Evolutionary conservation across 2,888 invertebrate genomes (phyloP).

Genomic region (Pristionchus maxplancki): DNA sequence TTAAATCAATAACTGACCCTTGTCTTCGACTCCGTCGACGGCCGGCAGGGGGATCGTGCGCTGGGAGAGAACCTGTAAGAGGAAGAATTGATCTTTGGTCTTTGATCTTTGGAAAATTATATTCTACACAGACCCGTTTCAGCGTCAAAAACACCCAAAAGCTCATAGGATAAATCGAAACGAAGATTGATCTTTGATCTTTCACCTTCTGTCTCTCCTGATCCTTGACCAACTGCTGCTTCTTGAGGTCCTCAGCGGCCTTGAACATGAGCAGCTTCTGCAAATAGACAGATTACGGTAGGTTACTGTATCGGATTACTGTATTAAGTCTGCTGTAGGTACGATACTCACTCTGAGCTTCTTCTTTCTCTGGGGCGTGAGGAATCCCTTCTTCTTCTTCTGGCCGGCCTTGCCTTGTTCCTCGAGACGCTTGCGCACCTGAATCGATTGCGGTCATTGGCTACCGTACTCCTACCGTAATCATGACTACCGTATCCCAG

Average conservation of each 20-base stretch:
- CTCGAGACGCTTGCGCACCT: slow-evolving; percentile 53
- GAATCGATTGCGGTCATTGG: background rate
- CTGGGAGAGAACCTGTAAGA: slow-evolving; percentile 44
- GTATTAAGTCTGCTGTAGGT: background rate
- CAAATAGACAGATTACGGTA: slow-evolving; percentile 50
- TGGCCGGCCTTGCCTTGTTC: slow-evolving; percentile 46
- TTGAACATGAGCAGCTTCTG: slow-evolving; percentile 99
- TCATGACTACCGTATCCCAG: background rate
- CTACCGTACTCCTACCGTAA: background rate
- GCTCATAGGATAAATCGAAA: too few relatives aligned
- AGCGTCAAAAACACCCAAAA: too few relatives aligned
- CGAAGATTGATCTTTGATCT: background rate
- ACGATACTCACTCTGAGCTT: slow-evolving; percentile 52
- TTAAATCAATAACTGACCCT: slow-evolving; percentile 84
- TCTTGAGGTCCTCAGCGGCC: slow-evolving; percentile 99
- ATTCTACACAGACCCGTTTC: background rate
- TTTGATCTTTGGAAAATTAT: background rate
- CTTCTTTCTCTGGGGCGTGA: slow-evolving; percentile 53
- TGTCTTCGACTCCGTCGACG: slow-evolving; percentile 87
- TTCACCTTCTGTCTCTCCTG: slow-evolving; percentile 91
- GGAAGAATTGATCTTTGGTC: background rate
- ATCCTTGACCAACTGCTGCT: slow-evolving; percentile 98
- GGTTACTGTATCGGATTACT: background rate
- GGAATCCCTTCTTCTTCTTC: slow-evolving; percentile 53
- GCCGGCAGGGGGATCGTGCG: slow-evolving; percentile 91